Conservation (phyloP, 2,113 vertebrate species). For the Plecturocebus donacophilus region DNA sequence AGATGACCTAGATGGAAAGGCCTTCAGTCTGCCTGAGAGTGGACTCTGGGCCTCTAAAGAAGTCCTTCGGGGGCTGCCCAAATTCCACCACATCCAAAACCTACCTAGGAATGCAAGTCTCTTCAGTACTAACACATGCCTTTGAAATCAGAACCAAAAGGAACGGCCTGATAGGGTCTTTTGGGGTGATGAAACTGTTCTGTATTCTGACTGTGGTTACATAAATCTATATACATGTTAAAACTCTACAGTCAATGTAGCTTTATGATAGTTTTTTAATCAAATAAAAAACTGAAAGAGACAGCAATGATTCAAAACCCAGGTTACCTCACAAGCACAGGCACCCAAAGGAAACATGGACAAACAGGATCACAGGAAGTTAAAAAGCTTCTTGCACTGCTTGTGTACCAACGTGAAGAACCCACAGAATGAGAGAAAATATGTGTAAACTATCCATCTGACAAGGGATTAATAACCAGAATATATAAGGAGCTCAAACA, state of each 20-base stretch:
- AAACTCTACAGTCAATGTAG: not conserved
- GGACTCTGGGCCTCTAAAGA: not conserved
- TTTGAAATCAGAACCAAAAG: not conserved
- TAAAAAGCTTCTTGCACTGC: too few species aligned
- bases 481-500: too few species aligned
- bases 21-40: not conserved
- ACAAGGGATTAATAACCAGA: too few species aligned
- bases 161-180: accelerated
- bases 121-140: not conserved
- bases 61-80: not conserved
- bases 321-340: not conserved
- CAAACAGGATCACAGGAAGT: too few species aligned
- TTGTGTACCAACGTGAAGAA: too few species aligned
- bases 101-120: not conserved
- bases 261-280: not conserved
- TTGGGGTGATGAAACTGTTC: not conserved
- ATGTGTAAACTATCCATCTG: too few species aligned
- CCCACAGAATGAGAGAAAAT: too few species aligned
- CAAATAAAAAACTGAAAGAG: slow-evolving; percentile 37
- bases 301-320: slow-evolving; percentile 1
- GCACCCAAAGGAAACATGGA: too few species aligned
- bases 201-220: not conserved
- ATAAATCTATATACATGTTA: not conserved
- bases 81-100: not conserved
- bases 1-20: not conserved